phyloP scores from a whole-genome alignment of 2,888 invertebrate genomes.

The Opisthograptis luteolata region DNA sequence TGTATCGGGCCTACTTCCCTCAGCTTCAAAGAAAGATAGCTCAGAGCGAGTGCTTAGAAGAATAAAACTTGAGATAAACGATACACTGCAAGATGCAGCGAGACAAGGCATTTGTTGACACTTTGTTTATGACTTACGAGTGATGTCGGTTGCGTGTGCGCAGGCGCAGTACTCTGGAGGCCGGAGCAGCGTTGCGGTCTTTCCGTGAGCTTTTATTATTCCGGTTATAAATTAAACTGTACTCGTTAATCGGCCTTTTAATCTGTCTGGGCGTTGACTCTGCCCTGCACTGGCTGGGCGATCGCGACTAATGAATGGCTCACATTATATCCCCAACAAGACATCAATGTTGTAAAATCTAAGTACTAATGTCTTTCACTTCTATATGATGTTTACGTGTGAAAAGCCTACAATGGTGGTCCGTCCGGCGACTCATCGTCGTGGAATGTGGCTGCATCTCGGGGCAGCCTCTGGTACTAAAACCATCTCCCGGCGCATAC shows the following conservation, averaged over 20 bases:
- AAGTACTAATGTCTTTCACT: constrained; percentile 52
- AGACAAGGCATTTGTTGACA: constrained; percentile 60
- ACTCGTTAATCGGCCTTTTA: constrained; percentile 81
- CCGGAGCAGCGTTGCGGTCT: constrained; percentile 50
- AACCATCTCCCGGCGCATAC: constrained; percentile 30
- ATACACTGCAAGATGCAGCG: constrained; percentile 10
- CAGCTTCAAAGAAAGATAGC: constrained; percentile 31
- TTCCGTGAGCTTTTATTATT: constrained; percentile 76
- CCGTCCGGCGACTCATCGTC: constrained; percentile 64
- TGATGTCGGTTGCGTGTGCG: constrained; percentile 55
- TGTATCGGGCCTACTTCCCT: constrained; percentile 54
- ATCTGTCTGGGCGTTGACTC: constrained; percentile 82
- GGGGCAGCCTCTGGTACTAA: constrained; percentile 51
- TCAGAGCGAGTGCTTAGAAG: constrained; percentile 31
- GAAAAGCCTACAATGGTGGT: constrained; percentile 51
- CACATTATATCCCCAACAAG: constrained; percentile 53
- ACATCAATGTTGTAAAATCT: constrained; percentile 60
- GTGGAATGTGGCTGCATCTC: constrained; percentile 74
- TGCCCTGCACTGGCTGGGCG: constrained; percentile 57
- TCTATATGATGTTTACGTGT: constrained; percentile 56
- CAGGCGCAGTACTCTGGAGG: constrained; percentile 34
- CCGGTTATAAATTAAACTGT: constrained; percentile 79
- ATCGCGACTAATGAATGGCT: constrained; percentile 50
- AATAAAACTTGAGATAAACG: constrained; percentile 11
- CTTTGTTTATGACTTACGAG: constrained; percentile 59